phyloP scores from a whole-genome alignment of 1,140 invertebrate species.

The Tetramorium parvispinum region DNA sequence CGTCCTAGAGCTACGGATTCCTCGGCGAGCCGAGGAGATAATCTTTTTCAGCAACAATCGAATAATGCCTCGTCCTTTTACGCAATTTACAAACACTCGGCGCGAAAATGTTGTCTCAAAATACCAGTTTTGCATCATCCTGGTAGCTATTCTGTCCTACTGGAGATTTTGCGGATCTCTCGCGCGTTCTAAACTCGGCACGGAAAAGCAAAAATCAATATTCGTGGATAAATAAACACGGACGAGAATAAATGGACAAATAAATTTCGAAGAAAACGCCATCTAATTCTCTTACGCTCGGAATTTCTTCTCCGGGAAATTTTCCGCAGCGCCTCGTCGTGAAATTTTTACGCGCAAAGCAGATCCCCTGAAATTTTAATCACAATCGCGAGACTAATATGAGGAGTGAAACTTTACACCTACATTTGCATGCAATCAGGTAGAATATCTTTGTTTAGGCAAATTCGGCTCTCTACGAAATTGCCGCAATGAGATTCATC shows the following conservation, averaged over 20 bases:
- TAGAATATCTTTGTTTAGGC: constrained; percentile 31
- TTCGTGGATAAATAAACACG: background rate
- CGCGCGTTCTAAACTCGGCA: background rate
- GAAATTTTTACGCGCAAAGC: background rate
- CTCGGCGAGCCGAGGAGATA: background rate
- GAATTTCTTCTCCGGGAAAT: background rate
- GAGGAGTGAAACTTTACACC: background rate
- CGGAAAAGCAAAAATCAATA: background rate
- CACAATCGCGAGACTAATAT: background rate
- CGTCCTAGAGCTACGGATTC: background rate
- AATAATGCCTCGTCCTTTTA: background rate
- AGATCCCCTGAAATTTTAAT: background rate
- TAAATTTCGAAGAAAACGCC: background rate
- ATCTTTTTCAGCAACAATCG: background rate
- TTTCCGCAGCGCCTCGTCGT: background rate
- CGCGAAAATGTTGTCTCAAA: background rate
- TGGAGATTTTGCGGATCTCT: background rate
- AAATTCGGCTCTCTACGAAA: constrained; percentile 22
- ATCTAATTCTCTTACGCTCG: background rate
- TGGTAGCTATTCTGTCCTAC: background rate
- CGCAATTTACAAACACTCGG: background rate
- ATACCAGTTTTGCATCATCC: background rate
- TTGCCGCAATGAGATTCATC: constrained; percentile 3
- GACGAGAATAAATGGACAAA: background rate
- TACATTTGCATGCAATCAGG: background rate